Evolutionary conservation across 2,797 vertebrate species (phyloP).

Genomic region (Menidia menidia): DNA sequence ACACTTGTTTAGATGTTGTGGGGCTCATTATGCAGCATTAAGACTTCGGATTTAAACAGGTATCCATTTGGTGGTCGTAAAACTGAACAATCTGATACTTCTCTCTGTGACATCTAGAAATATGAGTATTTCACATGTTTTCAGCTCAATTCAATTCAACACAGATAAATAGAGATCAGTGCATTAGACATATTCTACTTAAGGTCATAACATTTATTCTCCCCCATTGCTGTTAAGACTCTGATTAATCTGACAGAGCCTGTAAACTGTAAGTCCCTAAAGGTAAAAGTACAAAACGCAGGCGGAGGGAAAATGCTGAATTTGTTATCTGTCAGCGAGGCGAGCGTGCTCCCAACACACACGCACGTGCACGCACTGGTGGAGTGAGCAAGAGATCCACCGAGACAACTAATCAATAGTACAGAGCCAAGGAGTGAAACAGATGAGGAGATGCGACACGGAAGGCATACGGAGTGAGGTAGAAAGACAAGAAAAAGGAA

Average conservation of each 20-base stretch:
- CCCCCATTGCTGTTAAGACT: conserved; percentile 49
- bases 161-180: conserved; percentile 34
- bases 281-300: conserved; percentile 73
- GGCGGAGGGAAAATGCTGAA: conserved; percentile 78
- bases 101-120: neutral
- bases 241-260: conserved; percentile 63
- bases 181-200: conserved; percentile 51
- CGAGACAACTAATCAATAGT: conserved; percentile 86
- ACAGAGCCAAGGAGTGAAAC: conserved; percentile 61
- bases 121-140: conserved; percentile 2
- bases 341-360: conserved; percentile 78
- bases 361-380: conserved; percentile 46
- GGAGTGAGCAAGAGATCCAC: conserved; percentile 77
- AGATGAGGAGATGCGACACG: conserved; percentile 48
- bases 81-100: too few relatives aligned
- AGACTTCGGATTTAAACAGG: conserved; percentile 15
- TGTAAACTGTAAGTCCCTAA: conserved; percentile 40
- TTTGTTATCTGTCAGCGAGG: conserved; percentile 85
- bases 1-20: conserved; percentile 58
- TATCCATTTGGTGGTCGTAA: neutral
- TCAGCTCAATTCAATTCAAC: neutral
- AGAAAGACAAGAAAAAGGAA: conserved; percentile 25
- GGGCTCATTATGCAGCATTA: neutral
- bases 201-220: conserved; percentile 60
- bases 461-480: conserved; percentile 29